A percentile compares a stretch with the other conserved stretches of the same genome.
phyloP scores from a whole-genome alignment of 2,888 invertebrate species.

The Scelioninae gen. 1 region DNA sequence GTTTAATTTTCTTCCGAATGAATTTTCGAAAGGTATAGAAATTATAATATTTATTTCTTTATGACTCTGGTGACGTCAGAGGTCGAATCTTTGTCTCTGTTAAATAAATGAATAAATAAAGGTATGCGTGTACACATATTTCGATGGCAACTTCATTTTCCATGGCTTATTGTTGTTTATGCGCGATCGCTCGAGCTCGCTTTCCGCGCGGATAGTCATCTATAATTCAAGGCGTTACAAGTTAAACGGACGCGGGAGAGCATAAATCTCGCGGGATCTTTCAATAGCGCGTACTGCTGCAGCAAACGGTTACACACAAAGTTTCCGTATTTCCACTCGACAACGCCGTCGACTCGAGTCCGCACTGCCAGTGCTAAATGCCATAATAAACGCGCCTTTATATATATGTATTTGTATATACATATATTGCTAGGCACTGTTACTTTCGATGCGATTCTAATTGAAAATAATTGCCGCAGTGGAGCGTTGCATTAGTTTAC shows the following conservation, averaged over 20 bases:
- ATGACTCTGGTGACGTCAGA: too few relatives aligned
- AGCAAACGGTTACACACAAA: constrained; percentile 67
- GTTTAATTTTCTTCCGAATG: too few relatives aligned
- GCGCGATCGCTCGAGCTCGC: constrained; percentile 63
- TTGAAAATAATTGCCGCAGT: constrained; percentile 54
- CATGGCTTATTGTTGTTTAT: constrained; percentile 71
- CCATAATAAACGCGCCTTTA: constrained; percentile 44
- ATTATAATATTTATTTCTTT: too few relatives aligned
- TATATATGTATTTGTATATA: constrained; percentile 6
- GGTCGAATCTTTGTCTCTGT: too few relatives aligned
- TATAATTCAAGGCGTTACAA: constrained; percentile 82
- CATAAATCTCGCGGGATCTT: constrained; percentile 80
- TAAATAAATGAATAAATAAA: constrained; percentile 22
- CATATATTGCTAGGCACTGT: constrained; percentile 39
- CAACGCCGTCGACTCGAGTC: constrained; percentile 38
- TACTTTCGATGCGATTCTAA: constrained; percentile 59
- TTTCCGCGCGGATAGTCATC: constrained; percentile 76
- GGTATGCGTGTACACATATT: constrained; percentile 30
- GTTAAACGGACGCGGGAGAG: constrained; percentile 76
- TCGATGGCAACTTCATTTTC: constrained; percentile 77
- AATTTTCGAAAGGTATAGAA: too few relatives aligned
- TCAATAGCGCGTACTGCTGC: constrained; percentile 75
- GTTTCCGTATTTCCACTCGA: constrained; percentile 74
- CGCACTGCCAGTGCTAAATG: constrained; percentile 72
- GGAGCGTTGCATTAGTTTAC: constrained; percentile 29